Conservation (phyloP, 1,140 invertebrate genomes). For the Megalopta genalis region DNA sequence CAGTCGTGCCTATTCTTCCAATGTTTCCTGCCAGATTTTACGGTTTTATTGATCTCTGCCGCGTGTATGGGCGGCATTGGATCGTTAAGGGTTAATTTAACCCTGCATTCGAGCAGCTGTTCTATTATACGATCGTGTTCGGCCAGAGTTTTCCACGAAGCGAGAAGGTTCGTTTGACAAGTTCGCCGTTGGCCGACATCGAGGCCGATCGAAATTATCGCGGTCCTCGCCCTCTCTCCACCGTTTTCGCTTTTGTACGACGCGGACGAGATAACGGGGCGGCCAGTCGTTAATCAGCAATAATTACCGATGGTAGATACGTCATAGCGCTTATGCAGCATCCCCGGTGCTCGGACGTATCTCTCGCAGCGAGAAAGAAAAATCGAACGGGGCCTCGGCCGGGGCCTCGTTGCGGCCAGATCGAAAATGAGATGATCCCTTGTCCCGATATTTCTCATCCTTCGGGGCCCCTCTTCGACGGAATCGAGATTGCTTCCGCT, state of each 20-base stretch:
- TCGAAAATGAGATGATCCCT: constrained; percentile 60
- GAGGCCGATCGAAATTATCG: constrained; percentile 57
- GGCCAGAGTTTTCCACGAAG: background rate
- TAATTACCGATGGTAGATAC: constrained; percentile 74
- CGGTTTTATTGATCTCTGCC: too few relatives aligned
- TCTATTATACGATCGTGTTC: too few relatives aligned
- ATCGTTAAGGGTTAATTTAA: too few relatives aligned
- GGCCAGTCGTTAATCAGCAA: constrained; percentile 74
- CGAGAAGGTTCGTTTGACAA: constrained; percentile 40
- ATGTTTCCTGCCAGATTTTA: too few relatives aligned
- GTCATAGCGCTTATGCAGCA: constrained; percentile 60
- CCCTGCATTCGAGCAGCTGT: too few relatives aligned
- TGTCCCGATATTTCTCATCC: constrained; percentile 58
- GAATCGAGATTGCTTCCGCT: constrained; percentile 58
- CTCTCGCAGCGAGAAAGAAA: constrained; percentile 54
- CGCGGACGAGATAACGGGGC: constrained; percentile 62
- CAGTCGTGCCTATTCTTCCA: too few relatives aligned
- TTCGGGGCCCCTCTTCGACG: constrained; percentile 21
- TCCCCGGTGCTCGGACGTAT: constrained; percentile 55
- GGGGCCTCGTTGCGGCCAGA: constrained; percentile 42
- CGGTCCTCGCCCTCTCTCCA: constrained; percentile 12
- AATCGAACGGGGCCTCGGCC: constrained; percentile 34
- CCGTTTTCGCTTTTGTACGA: constrained; percentile 28
- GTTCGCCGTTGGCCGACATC: constrained; percentile 40
- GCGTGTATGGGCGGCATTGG: too few relatives aligned